A percentile compares a stretch with the other conserved stretches of the same genome.
Evolutionary conservation across 2,888 invertebrate species (phyloP).

Genomic region (Hirtodrosophila cameraria): DNA sequence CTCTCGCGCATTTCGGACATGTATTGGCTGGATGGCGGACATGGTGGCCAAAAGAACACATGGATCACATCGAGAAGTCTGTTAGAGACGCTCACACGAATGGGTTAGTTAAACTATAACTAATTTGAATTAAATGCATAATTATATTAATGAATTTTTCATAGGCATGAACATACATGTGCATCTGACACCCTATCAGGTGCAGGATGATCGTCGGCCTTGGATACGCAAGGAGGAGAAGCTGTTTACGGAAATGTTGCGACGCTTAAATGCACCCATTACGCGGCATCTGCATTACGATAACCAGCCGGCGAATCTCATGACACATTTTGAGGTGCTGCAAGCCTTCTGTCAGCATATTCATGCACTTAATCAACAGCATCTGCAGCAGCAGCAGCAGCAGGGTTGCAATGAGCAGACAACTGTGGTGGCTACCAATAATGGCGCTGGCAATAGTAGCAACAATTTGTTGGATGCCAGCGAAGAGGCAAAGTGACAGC

Average conservation of each 20-base stretch:
- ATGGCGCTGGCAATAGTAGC: constrained; percentile 62
- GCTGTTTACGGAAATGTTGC: constrained; percentile 88
- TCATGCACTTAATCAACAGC: constrained; percentile 80
- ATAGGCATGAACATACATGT: constrained; percentile 89
- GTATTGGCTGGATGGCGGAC: constrained; percentile 96
- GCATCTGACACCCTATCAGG: constrained; percentile 96
- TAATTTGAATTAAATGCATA: background rate
- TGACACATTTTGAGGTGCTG: constrained; percentile 91
- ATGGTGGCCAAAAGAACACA: constrained; percentile 93
- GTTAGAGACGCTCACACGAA: constrained; percentile 89
- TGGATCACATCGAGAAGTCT: constrained; percentile 92
- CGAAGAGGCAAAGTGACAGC: constrained; percentile 84
- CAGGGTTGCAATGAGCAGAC: constrained; percentile 58
- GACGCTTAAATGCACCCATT: constrained; percentile 88
- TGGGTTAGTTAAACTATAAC: constrained; percentile 85
- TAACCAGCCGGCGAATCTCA: constrained; percentile 85
- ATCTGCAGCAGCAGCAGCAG: constrained; percentile 64
- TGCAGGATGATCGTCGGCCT: constrained; percentile 90
- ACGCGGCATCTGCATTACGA: constrained; percentile 87
- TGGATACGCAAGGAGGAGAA: constrained; percentile 94
- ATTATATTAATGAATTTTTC: constrained; percentile 1
- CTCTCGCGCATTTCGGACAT: constrained; percentile 89
- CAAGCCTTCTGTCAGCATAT: constrained; percentile 86
- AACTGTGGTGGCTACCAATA: constrained; percentile 62
- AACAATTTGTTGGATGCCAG: constrained; percentile 71